Conservation (phyloP, 2,888 invertebrate species). For the Deroplatys truncata region DNA sequence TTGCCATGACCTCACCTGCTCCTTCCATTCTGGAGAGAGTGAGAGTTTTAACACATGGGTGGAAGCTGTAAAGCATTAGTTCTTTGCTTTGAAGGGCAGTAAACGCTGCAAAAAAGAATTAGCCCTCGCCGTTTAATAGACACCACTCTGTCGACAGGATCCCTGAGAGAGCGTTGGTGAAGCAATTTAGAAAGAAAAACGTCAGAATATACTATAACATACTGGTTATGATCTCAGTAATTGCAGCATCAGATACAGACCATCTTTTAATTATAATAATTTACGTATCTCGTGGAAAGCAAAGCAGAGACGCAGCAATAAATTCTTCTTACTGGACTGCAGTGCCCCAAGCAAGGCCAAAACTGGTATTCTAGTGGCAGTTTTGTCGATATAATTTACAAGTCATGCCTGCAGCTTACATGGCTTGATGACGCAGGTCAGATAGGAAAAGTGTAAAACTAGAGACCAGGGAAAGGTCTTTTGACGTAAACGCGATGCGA, state of each 20-base stretch:
- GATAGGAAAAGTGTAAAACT: not conserved
- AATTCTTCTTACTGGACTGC: not conserved
- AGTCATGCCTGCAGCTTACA: not conserved
- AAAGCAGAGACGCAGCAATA: not conserved
- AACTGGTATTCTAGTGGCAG: not conserved
- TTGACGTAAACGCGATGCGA: not conserved
- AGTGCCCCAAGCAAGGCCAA: not conserved
- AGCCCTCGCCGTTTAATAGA: no score
- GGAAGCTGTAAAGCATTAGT: not conserved
- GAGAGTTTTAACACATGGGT: not conserved
- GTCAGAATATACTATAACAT: no score
- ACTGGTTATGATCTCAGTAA: no score
- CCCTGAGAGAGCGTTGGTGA: no score
- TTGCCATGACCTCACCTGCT: not conserved
- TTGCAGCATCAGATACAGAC: no score
- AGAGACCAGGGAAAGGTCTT: not conserved
- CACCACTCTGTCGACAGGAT: no score
- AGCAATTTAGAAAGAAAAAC: no score
- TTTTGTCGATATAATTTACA: not conserved
- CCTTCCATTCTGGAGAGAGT: not conserved
- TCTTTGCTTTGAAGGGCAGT: not conserved
- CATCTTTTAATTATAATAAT: not conserved
- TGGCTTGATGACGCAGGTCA: not conserved
- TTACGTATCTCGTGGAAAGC: not conserved
- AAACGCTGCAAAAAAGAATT: no score